phyloP scores from a whole-genome alignment of 2,113 vertebrate species.

The Epinephelus cyanopodus region DNA sequence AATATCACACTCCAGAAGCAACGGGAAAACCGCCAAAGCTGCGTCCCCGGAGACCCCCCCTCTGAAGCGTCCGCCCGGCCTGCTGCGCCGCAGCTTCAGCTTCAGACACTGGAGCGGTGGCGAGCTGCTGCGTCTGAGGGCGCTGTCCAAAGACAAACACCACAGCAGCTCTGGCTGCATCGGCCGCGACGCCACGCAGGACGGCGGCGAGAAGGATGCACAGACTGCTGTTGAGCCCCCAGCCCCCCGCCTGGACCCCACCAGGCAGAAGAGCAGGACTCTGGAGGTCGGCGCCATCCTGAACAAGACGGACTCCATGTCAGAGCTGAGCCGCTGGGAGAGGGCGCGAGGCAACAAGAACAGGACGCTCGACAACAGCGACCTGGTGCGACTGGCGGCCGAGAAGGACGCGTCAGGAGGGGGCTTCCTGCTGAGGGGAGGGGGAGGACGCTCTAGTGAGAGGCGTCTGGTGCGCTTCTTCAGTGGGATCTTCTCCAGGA shows the following conservation, averaged over 20 bases:
- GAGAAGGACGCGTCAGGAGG: conserved; percentile 80
- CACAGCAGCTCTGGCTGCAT: conserved; percentile 85
- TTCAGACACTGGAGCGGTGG: conserved; percentile 89
- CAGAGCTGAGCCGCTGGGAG: conserved; percentile 87
- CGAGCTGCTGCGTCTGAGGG: conserved; percentile 80
- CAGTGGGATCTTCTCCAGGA: conserved; percentile 92
- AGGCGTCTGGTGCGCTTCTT: conserved; percentile 90
- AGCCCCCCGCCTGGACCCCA: conserved; percentile 3
- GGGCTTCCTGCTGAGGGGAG: conserved; percentile 72
- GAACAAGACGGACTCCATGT: conserved; percentile 83
- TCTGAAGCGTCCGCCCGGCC: conserved; percentile 76
- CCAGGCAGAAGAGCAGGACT: conserved; percentile 85
- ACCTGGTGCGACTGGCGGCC: conserved; percentile 88
- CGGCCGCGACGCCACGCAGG: not conserved
- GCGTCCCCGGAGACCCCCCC: conserved; percentile 55
- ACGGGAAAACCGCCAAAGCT: conserved; percentile 35
- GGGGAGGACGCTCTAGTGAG: conserved; percentile 77
- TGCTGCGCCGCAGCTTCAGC: conserved; percentile 91
- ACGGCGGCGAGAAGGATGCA: not conserved
- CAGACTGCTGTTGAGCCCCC: conserved; percentile 3
- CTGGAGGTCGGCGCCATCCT: conserved; percentile 89
- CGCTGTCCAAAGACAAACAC: conserved; percentile 82
- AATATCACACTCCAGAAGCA: conserved; percentile 47
- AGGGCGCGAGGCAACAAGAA: conserved; percentile 87
- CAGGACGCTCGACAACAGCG: conserved; percentile 94